Base-by-base conservation (phyloP, 2,888 invertebrate genomes). In the Melanostoma mellinum region DNA sequence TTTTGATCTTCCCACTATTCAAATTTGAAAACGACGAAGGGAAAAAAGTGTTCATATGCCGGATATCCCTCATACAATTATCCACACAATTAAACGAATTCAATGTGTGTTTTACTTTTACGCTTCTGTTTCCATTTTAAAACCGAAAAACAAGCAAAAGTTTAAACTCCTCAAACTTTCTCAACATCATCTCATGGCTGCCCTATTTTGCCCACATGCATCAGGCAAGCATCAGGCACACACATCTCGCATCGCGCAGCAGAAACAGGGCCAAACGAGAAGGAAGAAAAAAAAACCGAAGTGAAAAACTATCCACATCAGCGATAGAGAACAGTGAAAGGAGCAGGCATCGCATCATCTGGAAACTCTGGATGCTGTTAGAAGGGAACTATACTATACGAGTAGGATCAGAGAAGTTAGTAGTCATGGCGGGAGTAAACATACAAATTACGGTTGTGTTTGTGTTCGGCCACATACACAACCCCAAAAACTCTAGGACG, bases 401-500 rank as follows among this genome's bases (percentile, higher is more conserved):
- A 60, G 44, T 75, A 50, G 71, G 73, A 78, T 82, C 72, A 85
- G 61, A 74, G 74, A 84, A 73, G 79, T 79, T 84, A 77, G 46
- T 79, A 67, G 68, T 68, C 63, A 61, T 65, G 55, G 36, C 6
- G 40, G 55, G 75, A 72, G 67, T 71, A 79, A 76, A 80, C 79
- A 78, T 71, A 79, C 73, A 79, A 85, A 85, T 85, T 81, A 82
- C 75, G 85, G 80, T 85, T 79, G 80, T 80, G 80, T 80, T 80
- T 80, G 85, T 85, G 85, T 71, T 72, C 71, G 75, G 79, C 81
- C 79, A 82, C 86, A 85, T 76, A 86, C 85, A 86, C 82, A 85
- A 75, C 74, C 85, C 81, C 71, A 79, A 71, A 86, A 86, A 82
- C 86, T 85, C 82, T 86, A 86, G 87, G 85, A 87, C 86, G 86